Evolutionary conservation across 2,113 vertebrate genomes (phyloP), one percentile per base, ranked within the genome.

Genomic region (Typhlomys cinereus): DNA sequence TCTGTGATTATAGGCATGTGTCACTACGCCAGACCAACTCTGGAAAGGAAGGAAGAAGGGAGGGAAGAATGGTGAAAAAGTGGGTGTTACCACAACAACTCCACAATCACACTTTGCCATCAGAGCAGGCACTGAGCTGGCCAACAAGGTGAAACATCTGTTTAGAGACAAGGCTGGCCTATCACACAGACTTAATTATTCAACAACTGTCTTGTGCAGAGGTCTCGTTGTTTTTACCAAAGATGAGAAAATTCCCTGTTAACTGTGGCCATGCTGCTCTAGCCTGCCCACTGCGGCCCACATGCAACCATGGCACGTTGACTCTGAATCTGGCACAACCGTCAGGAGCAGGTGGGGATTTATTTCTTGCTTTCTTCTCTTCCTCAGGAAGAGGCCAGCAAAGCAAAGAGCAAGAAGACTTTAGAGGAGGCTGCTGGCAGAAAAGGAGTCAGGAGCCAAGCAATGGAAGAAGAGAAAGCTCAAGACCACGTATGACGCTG

Each of bases 321-420:
- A 2, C 23, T 27, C 41, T 9, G 31, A 17, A 41, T 39, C 74
- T 21, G 36, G 29, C 64, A 5, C 13, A 20, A 9, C 17, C 8
- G 6, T 69, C 57, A 15, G 15, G 29, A 66, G 71, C 57, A 74
- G 52, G 57, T 39, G 75, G 61, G 34, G 46, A 9, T 52, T 50
- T 15, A n/a, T 36, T 21, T 86, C 39, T 31, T 31, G 39, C 48
- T 54, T 54, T 50, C 75, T 39, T 20, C 44, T 93, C 11, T 96
- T 96, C 89, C 86, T 73, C 93, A 98, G 98, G 98, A 98, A 89
- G 98, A 98, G 76, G 98, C 98, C 87, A 97, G 94, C 96, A 98
- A 97, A 97, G 94, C 92, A 0, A 2, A 61, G 29, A 50, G 59
- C 1, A 96, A 94, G 91, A 97, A 97, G 95, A 11, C 93, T 25